A percentile compares a stretch with the other conserved stretches of the same genome.
These are phyloP conservation scores for Oncopeltus fasciatus DNA, from an alignment of 1,140 invertebrate genomes.

Conservation along the genomic window DNA sequence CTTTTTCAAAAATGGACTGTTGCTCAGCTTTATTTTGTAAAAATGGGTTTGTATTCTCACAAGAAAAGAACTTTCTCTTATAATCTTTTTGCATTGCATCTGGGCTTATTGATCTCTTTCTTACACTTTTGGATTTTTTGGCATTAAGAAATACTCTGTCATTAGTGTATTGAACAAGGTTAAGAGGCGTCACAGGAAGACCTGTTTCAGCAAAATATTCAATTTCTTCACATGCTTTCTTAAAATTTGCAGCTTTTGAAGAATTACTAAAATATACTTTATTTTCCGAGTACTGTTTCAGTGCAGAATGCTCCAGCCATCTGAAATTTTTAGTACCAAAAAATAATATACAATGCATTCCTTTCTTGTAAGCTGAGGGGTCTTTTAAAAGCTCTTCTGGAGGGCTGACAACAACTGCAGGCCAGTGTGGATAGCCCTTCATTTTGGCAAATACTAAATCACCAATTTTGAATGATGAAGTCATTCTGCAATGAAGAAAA, in stretches of 20 bases:
- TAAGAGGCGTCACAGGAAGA: not conserved
- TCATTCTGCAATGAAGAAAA: no score
- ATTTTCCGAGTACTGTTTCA: conserved; percentile 52
- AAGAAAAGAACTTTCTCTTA: no score
- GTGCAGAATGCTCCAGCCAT: conserved; percentile 75
- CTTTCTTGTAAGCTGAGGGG: conserved; percentile 42
- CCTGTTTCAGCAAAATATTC: conserved; percentile 45
- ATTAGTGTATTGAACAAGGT: not conserved
- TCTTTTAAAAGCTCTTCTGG: conserved; percentile 43
- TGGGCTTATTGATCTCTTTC: not conserved
- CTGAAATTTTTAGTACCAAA: conserved; percentile 87
- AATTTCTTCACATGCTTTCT: conserved; percentile 72
- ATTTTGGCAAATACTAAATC: conserved; percentile 60
- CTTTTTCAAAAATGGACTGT: no score
- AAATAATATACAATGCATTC: conserved; percentile 77
- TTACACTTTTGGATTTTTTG: not conserved
- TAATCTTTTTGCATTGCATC: no score
- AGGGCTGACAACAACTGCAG: conserved; percentile 67
- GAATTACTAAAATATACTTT: conserved; percentile 57
- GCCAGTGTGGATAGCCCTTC: conserved; percentile 89
- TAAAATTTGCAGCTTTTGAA: conserved; percentile 64
- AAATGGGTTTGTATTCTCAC: no score
- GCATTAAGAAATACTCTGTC: not conserved
- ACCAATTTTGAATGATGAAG: not conserved
- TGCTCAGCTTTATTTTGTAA: no score